Evolutionary conservation across 2,113 vertebrate species (phyloP).

Genomic region (Campylomormyrus numenius): DNA sequence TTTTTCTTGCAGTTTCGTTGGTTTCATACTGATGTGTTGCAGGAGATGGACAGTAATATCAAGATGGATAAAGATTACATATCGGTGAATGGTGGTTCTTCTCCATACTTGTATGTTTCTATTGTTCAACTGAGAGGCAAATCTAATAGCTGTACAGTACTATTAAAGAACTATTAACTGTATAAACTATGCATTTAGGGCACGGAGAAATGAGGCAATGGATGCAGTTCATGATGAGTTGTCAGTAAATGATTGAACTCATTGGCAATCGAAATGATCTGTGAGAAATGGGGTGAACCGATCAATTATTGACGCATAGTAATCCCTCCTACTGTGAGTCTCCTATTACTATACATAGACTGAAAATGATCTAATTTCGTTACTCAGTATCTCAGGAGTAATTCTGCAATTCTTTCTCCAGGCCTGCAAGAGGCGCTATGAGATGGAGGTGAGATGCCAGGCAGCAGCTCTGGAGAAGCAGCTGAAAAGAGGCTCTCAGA

Average conservation of each 20-base stretch:
- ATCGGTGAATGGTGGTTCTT: conserved; percentile 55
- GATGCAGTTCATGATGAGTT: background rate
- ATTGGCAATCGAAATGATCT: background rate
- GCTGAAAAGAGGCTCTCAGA: conserved; percentile 55
- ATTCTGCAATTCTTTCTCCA: conserved; percentile 42
- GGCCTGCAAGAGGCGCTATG: conserved; percentile 78
- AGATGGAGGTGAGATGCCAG: conserved; percentile 73
- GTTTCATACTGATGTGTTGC: conserved; percentile 75
- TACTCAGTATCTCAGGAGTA: background rate
- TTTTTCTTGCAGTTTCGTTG: conserved; percentile 67
- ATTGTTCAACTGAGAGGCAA: background rate
- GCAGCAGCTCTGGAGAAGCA: conserved; percentile 63
- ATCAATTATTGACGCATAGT: background rate
- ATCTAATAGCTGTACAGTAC: background rate
- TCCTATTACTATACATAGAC: background rate
- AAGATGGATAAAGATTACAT: conserved; percentile 81
- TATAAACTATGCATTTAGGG: background rate
- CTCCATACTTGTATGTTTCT: background rate
- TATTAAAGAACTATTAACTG: background rate
- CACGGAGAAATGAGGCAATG: background rate
- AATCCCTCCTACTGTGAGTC: background rate
- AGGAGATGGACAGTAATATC: conserved; percentile 80
- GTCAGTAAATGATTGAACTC: background rate
- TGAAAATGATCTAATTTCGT: background rate
- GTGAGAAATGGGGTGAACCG: background rate